Evolutionary conservation across 1,140 invertebrate species (phyloP).

Genomic region (Linepithema humile): DNA sequence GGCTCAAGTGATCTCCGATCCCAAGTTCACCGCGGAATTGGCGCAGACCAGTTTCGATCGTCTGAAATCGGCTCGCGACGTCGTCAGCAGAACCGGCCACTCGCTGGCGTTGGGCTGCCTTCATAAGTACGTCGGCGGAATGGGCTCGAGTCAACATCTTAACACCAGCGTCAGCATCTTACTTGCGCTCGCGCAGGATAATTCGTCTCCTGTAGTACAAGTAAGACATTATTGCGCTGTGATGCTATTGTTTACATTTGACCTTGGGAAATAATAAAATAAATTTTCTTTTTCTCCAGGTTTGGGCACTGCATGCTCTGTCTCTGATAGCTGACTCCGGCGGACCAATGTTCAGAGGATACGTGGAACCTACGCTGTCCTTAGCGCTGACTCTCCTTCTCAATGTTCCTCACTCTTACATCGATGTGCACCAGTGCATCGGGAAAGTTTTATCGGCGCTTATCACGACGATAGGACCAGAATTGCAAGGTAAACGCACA

Average conservation of each 20-base stretch:
- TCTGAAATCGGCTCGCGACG: conserved; percentile 94
- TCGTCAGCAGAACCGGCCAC: conserved; percentile 95
- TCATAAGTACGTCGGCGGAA: conserved; percentile 95
- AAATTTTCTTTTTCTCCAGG: conserved; percentile 84
- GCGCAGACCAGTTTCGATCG: conserved; percentile 96
- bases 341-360: conserved; percentile 98
- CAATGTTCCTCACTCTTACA: conserved; percentile 93
- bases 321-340: conserved; percentile 98
- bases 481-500: conserved; percentile 91
- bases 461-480: conserved; percentile 99
- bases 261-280: conserved; percentile 9
- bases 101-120: conserved; percentile 96
- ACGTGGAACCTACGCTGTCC: conserved; percentile 97
- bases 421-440: conserved; percentile 97
- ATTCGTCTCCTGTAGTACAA: conserved; percentile 94
- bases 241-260: conserved; percentile 16
- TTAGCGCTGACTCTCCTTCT: conserved; percentile 95
- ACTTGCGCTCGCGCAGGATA: conserved; percentile 97
- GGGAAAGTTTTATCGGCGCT: conserved; percentile 96
- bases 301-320: conserved; percentile 98
- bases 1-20: conserved; percentile 94
- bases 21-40: conserved; percentile 95
- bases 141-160: conserved; percentile 96
- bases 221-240: conserved; percentile 82
- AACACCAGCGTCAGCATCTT: conserved; percentile 97